Percentiles rank a stretch among this genome's conserved stretches.
phyloP scores from a whole-genome alignment of 2,113 vertebrate genomes.

The Tragelaphus buxtoni region DNA sequence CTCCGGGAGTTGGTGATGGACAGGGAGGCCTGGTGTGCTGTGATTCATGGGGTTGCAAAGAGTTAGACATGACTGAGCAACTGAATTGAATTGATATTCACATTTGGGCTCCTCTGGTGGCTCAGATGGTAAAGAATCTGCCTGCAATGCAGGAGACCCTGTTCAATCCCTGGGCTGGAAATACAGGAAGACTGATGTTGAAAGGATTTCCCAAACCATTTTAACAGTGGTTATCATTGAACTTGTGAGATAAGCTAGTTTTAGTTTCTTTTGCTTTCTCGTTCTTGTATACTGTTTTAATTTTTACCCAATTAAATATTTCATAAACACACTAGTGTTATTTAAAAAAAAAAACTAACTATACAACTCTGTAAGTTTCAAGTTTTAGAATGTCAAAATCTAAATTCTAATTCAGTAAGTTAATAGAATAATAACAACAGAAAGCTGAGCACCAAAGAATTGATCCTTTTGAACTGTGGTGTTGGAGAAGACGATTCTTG shows the following conservation, averaged over 20 bases:
- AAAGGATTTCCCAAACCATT: background rate
- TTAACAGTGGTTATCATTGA: background rate
- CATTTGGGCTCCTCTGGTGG: background rate
- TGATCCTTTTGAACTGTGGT: background rate
- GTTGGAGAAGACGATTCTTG: background rate
- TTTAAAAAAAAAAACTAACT: background rate
- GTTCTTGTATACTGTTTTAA: background rate
- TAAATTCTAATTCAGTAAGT: background rate
- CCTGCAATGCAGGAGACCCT: background rate
- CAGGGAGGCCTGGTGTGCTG: no score
- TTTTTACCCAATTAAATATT: background rate
- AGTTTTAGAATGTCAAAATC: background rate
- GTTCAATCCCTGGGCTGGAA: background rate
- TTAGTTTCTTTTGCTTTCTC: background rate
- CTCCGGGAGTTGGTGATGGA: no score
- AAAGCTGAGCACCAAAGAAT: background rate
- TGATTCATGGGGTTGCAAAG: no score
- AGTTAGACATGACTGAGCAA: no score
- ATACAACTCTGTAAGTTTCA: background rate
- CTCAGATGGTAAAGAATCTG: background rate
- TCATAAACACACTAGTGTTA: background rate
- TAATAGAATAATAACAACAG: slow-evolving; percentile 35
- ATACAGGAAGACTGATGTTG: background rate
- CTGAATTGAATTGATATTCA: background rate
- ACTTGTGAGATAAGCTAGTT: background rate